Conservation (phyloP, 2,888 invertebrate species). For the Lacanobia wlatinum region DNA sequence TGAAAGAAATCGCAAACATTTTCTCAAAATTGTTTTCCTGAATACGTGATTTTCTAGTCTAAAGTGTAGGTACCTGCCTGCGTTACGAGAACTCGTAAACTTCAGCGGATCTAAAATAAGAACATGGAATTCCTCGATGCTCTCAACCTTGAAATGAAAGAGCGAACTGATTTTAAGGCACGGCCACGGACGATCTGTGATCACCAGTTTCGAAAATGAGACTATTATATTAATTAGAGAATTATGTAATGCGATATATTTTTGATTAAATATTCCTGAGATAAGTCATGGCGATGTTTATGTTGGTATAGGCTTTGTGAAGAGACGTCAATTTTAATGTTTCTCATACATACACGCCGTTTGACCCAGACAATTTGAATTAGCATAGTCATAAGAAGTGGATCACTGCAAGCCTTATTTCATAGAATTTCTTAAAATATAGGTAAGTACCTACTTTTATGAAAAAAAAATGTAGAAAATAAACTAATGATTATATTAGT, state of each 20-base stretch:
- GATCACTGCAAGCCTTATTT: background rate
- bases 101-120: constrained; percentile 69
- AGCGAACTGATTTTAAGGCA: constrained; percentile 51
- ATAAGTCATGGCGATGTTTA: background rate
- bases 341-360: background rate
- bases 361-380: constrained; percentile 26
- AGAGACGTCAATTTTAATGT: constrained; percentile 3
- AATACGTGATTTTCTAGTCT: constrained; percentile 22
- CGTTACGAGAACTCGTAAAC: constrained; percentile 63
- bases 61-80: constrained; percentile 17
- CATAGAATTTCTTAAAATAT: background rate
- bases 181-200: constrained; percentile 21
- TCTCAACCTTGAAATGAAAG: constrained; percentile 68
- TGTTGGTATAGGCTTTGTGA: background rate
- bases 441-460: no score
- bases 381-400: constrained; percentile 1
- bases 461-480: background rate
- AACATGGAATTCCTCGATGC: constrained; percentile 68
- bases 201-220: constrained; percentile 13
- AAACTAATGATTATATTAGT: background rate
- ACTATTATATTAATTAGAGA: background rate
- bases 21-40: background rate
- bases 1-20: background rate
- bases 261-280: background rate
- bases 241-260: background rate